A percentile compares a stretch with the other conserved stretches of the same genome.
Conservation (phyloP, 2,888 invertebrate species). For the Monoplex corrugatus region DNA sequence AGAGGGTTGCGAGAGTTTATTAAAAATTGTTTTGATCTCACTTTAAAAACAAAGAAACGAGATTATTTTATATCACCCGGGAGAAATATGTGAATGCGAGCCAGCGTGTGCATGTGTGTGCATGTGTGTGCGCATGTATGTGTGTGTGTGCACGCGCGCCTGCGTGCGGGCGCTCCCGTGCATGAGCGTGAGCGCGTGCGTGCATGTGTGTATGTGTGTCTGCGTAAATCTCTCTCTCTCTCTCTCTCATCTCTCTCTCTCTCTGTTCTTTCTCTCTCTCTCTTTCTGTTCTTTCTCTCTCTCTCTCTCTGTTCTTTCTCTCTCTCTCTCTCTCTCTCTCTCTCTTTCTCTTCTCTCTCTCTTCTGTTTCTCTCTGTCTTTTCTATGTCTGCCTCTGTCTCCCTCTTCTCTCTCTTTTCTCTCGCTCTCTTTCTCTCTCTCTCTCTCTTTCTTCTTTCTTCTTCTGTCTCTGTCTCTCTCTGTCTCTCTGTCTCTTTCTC, state of each 20-base stretch:
- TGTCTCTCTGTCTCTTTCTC: background rate
- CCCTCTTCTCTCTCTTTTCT: background rate
- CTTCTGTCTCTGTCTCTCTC: background rate
- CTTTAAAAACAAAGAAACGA: no score
- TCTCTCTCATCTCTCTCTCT: background rate
- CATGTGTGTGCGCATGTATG: background rate
- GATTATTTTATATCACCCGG: no score
- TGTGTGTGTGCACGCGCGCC: background rate
- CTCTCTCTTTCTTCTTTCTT: background rate
- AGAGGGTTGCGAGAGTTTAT: no score
- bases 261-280: background rate
- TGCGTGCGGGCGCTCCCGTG: no score
- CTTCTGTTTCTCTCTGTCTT: background rate
- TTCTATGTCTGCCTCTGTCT: background rate
- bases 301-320: background rate
- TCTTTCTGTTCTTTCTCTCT: background rate
- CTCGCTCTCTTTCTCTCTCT: conserved; percentile 8
- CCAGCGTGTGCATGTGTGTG: background rate
- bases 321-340: background rate
- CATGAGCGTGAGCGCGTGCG: no score
- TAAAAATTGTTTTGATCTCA: no score
- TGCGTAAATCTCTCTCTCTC: no score
- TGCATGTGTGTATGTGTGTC: no score
- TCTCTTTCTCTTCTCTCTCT: conserved; percentile 12
- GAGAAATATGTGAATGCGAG: no score